These are phyloP conservation scores for Percopsis omiscomaycus DNA, from an alignment of 2,797 vertebrate species.

Conservation along the genomic window DNA sequence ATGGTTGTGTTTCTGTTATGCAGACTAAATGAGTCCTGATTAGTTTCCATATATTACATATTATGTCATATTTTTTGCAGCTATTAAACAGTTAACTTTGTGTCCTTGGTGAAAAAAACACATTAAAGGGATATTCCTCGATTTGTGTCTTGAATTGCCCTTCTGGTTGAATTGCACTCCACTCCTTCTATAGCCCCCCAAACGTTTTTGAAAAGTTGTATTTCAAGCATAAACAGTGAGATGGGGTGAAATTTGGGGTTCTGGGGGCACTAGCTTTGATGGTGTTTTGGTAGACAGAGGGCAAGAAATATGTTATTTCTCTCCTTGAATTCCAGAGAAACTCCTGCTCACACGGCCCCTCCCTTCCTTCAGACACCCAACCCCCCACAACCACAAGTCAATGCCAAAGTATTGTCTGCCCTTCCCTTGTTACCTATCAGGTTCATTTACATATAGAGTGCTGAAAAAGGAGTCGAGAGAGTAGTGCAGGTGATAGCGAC, in stretches of 20 bases:
- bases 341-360: constrained; percentile 1
- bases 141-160: too few relatives aligned
- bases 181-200: too few relatives aligned
- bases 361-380: constrained; percentile 18
- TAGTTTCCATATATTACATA: neutral
- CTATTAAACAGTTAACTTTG: too few relatives aligned
- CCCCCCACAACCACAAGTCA: constrained; percentile 28
- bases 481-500: constrained; percentile 63
- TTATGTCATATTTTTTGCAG: neutral
- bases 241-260: too few relatives aligned
- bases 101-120: too few relatives aligned
- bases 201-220: too few relatives aligned
- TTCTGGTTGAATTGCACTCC: too few relatives aligned
- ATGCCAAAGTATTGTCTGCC: constrained; percentile 49
- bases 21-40: constrained; percentile 1
- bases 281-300: too few relatives aligned
- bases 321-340: constrained; percentile 12
- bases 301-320: constrained; percentile 17
- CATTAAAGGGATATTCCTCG: too few relatives aligned
- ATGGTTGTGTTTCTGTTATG: constrained; percentile 10
- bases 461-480: constrained; percentile 57
- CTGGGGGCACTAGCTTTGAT: too few relatives aligned
- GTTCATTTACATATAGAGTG: constrained; percentile 61
- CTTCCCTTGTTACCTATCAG: constrained; percentile 29
- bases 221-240: too few relatives aligned